These are phyloP conservation scores for Stenoptilia bipunctidactyla DNA, from an alignment of 2,888 invertebrate species.

Conservation along the genomic window DNA sequence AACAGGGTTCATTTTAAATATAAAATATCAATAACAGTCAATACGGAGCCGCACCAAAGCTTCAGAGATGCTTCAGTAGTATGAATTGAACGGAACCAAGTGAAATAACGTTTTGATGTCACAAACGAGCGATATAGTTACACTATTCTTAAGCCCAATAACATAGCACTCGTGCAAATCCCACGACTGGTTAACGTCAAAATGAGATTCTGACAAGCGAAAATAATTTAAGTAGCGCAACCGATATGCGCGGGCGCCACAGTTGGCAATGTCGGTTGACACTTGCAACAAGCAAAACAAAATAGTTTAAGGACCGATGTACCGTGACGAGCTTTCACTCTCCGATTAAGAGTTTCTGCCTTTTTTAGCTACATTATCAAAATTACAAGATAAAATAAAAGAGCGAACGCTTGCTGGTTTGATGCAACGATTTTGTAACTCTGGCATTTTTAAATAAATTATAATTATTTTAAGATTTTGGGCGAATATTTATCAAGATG, in stretches of 20 bases:
- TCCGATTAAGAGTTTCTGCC: constrained; percentile 27
- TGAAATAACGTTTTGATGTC: not conserved
- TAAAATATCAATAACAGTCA: too few species aligned
- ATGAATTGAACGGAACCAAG: too few species aligned
- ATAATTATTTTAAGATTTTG: too few species aligned
- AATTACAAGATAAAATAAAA: constrained; percentile 12
- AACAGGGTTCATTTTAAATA: too few species aligned
- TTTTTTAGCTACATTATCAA: constrained; percentile 27
- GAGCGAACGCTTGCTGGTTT: not conserved
- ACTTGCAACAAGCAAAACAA: constrained; percentile 37
- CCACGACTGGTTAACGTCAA: not conserved
- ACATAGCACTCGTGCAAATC: not conserved
- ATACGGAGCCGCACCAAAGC: too few species aligned
- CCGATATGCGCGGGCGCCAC: constrained; percentile 25
- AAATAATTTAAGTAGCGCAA: constrained; percentile 26
- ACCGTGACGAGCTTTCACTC: constrained; percentile 57
- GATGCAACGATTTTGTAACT: too few species aligned
- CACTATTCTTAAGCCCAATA: constrained; percentile 1
- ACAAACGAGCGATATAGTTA: not conserved
- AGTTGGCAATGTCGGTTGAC: constrained; percentile 43
- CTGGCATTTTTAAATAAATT: too few species aligned
- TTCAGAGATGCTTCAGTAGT: too few species aligned
- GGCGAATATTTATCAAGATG: too few species aligned
- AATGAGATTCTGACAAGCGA: constrained; percentile 17
- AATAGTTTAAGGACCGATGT: constrained; percentile 35